These are phyloP conservation scores for Ahaetulla prasina DNA, from an alignment of 2,113 vertebrate genomes.

Conservation along the genomic window DNA sequence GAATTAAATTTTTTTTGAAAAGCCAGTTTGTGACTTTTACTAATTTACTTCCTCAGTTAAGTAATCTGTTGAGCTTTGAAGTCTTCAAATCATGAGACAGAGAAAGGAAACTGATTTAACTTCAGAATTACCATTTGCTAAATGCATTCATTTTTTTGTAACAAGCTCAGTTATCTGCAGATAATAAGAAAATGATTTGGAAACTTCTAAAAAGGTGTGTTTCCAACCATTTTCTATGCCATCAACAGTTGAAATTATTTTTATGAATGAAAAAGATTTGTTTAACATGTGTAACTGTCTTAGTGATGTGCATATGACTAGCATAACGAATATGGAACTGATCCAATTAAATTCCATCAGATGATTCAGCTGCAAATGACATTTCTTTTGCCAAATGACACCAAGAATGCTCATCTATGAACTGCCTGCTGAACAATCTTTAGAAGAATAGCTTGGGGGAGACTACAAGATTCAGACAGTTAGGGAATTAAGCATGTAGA, in stretches of 20 bases:
- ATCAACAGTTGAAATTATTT: not conserved
- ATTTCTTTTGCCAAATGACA: not conserved
- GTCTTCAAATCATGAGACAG: not conserved
- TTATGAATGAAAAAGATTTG: not conserved
- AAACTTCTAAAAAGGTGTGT: not conserved
- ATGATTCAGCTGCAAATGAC: not conserved
- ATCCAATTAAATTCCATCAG: not conserved
- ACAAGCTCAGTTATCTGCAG: not conserved
- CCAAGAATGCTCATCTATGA: not conserved
- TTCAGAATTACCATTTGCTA: not conserved
- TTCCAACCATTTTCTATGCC: not conserved
- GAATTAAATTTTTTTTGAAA: not conserved
- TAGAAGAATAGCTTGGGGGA: not conserved
- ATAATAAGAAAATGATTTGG: not conserved
- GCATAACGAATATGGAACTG: not conserved
- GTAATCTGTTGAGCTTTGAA: not conserved
- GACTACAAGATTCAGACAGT: not conserved
- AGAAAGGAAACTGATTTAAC: not conserved
- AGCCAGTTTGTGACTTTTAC: not conserved
- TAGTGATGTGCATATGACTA: not conserved
- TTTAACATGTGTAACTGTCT: accelerated
- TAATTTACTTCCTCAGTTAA: not conserved
- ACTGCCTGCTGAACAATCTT: not conserved
- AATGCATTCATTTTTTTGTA: not conserved
- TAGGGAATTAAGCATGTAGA: not conserved